Evolutionary conservation across 1,140 invertebrate genomes (phyloP).

Genomic region (Drosophila trapezifrons): DNA sequence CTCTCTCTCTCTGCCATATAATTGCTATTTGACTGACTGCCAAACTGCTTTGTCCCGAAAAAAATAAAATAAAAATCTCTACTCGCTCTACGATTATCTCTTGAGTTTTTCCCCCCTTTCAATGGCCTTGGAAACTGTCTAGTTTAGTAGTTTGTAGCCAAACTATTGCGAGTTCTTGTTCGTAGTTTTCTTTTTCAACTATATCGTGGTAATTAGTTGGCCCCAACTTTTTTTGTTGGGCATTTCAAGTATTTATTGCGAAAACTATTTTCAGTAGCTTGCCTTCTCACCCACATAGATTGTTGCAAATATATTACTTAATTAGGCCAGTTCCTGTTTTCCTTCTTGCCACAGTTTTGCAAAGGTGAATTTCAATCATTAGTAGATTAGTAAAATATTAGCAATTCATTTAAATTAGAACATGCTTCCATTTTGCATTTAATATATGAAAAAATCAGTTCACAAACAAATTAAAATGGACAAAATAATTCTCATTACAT

Average conservation of each 20-base stretch:
- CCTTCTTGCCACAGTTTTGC: slow-evolving; percentile 23
- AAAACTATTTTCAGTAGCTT: slow-evolving; percentile 40
- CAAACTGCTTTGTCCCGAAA: slow-evolving; percentile 79
- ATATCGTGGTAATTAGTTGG: slow-evolving; percentile 44
- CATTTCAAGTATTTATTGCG: slow-evolving; percentile 34
- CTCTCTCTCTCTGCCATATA: slow-evolving; percentile 21
- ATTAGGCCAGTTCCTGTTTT: slow-evolving; percentile 32
- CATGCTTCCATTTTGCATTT: not conserved
- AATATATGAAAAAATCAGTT: not conserved
- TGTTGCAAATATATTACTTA: slow-evolving; percentile 21
- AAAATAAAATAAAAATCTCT: slow-evolving; percentile 14
- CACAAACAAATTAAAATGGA: not conserved
- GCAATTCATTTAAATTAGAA: slow-evolving; percentile 2
- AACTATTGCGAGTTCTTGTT: slow-evolving; percentile 41
- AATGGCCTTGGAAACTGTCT: slow-evolving; percentile 43
- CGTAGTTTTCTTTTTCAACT: slow-evolving; percentile 40
- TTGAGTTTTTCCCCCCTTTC: slow-evolving; percentile 33
- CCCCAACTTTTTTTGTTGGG: slow-evolving; percentile 28
- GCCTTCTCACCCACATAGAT: slow-evolving; percentile 26
- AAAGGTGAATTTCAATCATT: not conserved
- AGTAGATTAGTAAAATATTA: not conserved
- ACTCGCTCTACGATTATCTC: slow-evolving; percentile 42
- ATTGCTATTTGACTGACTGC: slow-evolving; percentile 77
- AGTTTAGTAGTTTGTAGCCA: slow-evolving; percentile 44
- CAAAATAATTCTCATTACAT: not conserved